Evolutionary conservation across 2,113 vertebrate species (phyloP), one percentile per base, ranked within the genome.

Genomic region (Muntiacus reevesi): DNA sequence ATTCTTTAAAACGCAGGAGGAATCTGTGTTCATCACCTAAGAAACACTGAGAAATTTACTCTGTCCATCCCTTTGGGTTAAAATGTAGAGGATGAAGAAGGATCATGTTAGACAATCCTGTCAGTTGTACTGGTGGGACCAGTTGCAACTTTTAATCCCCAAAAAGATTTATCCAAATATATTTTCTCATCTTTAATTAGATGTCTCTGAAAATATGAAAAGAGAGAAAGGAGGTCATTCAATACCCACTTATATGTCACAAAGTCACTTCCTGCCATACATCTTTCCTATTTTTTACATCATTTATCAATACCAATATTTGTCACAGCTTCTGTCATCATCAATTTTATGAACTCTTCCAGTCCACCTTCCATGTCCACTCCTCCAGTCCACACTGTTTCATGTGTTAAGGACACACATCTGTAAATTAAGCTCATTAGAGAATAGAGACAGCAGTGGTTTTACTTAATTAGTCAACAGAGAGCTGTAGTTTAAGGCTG

Each of bases 381-480:
- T 78, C 60, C 50, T 64, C 28, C 50, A 83, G 12, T 62, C 83
- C 74, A 93, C 43, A 71, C 17, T 71, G n/a, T 71, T 67, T 36
- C 30, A n/a, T 67, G 64, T 21, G 13, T 21, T 91, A 67, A 92
- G 45, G 71, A 94, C 33, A 74, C 36, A 87, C 7, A 14, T 81
- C 87, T 92, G 36, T 96, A 96, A 93, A 91, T 93, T 91, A 79
- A 79, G 50, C 86, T 98, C 60, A 96, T 91, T 96, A 91, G 33
- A 98, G 43, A 95, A 96, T 54, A 91, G 36, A 93, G 30, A 87
- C 55, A 96, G 64, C 36, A 94, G 60, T 28, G 40, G 36, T 89
- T 95, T 94, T 93, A 88, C 76, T 94, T 94, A 85, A 97, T 94
- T 89, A 96, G 60, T 94, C 89, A 96, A 79, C 50, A 36, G 93